Conservation (phyloP, 37 sponge, comb jelly and placozoan genomes). For the Petrosia ficiformis region DNA sequence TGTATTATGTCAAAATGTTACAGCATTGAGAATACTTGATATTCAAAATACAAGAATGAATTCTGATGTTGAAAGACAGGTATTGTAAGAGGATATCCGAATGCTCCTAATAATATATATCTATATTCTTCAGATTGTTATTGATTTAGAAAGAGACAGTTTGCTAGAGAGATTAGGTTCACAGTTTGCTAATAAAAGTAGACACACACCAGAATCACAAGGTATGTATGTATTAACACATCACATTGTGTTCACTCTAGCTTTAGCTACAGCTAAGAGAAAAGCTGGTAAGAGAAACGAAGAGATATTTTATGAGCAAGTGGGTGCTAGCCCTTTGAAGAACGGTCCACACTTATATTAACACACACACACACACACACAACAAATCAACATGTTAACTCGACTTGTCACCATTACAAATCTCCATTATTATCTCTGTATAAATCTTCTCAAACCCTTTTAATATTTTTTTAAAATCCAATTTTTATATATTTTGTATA, state of each 20-base stretch:
- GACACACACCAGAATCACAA: neutral
- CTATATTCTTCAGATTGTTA: constrained; percentile 27
- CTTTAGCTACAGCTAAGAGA: constrained; percentile 14
- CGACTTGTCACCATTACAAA: neutral
- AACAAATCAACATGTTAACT: neutral
- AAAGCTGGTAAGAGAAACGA: constrained; percentile 52
- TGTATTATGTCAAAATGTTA: constrained; percentile 62
- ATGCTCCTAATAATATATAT: neutral
- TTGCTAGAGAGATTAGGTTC: constrained; percentile 57
- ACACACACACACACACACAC: neutral
- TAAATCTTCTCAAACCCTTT: too few relatives aligned
- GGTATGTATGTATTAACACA: neutral
- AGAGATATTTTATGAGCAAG: constrained; percentile 43
- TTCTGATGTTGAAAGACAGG: constrained; percentile 35
- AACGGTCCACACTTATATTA: neutral
- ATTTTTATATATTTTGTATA: neutral
- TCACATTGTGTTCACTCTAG: too few relatives aligned
- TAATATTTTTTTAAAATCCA: too few relatives aligned
- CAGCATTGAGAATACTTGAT: constrained; percentile 57
- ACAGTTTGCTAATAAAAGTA: constrained; percentile 25
- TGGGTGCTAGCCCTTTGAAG: too few relatives aligned
- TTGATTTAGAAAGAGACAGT: constrained; percentile 45
- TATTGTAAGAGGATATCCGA: neutral
- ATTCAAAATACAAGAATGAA: constrained; percentile 50
- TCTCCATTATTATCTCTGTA: too few relatives aligned